phyloP scores from a whole-genome alignment of 2,113 vertebrate genomes.

The Anolis sagrei region DNA sequence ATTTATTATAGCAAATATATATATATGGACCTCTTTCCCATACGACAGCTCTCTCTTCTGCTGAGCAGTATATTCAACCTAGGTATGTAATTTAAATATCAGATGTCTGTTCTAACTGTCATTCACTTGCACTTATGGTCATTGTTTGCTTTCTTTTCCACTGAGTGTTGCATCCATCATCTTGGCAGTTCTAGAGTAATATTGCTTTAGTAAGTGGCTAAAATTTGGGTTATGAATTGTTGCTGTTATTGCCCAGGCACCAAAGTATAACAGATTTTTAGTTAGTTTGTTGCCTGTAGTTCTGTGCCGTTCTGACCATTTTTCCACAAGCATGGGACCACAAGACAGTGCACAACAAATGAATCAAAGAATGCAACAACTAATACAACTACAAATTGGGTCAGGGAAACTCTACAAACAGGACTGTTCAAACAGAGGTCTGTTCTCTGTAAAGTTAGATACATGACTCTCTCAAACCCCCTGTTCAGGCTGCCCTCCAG shows the following conservation, averaged over 20 bases:
- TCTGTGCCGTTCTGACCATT: neutral
- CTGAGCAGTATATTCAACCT: constrained; percentile 11
- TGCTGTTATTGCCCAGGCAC: neutral
- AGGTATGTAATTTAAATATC: neutral
- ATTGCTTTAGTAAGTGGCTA: constrained; percentile 30
- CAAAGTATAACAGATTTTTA: neutral
- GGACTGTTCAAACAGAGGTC: too few species aligned
- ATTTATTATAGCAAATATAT: too few species aligned
- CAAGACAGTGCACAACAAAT: neutral
- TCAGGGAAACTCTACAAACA: too few species aligned
- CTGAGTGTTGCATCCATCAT: constrained; percentile 18
- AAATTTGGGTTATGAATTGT: constrained; percentile 35
- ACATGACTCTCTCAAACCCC: too few species aligned
- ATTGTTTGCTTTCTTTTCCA: constrained; percentile 18
- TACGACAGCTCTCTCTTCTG: neutral
- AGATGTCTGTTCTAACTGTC: constrained; percentile 28
- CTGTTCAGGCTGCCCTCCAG: constrained; percentile 3
- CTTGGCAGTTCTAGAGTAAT: constrained; percentile 24
- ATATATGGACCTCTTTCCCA: neutral
- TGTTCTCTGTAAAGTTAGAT: too few species aligned
- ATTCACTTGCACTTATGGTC: constrained; percentile 4
- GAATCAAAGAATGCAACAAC: neutral
- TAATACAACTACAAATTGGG: neutral
- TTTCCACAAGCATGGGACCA: neutral
- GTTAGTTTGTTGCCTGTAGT: neutral